Evolutionary conservation across 2,797 vertebrate genomes (phyloP).

Genomic region (Gymnopithys bicolor): DNA sequence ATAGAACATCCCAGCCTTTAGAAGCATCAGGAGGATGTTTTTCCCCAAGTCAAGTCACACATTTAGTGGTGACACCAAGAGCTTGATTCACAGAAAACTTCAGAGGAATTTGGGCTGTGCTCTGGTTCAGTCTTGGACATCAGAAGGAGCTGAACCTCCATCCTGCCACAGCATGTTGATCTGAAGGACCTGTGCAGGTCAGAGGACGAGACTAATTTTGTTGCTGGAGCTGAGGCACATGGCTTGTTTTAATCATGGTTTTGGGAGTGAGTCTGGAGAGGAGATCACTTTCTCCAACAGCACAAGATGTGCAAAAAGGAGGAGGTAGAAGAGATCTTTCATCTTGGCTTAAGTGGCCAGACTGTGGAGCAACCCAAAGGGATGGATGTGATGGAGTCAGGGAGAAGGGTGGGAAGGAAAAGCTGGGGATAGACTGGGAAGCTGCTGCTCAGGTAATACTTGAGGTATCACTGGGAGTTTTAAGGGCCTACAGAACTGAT

Average conservation of each 20-base stretch:
- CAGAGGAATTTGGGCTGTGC: not conserved
- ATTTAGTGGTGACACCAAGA: not conserved
- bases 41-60: not conserved
- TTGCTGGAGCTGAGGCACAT: not conserved
- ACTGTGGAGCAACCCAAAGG: not conserved
- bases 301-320: not conserved
- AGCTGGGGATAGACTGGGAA: not conserved
- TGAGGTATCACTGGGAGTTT: not conserved
- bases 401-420: not conserved
- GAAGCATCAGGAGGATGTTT: not conserved
- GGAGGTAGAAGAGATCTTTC: not conserved
- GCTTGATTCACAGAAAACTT: not conserved
- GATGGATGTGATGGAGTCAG: not conserved
- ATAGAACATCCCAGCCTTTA: not conserved
- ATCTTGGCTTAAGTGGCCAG: not conserved
- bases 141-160: not conserved
- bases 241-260: not conserved
- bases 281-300: not conserved
- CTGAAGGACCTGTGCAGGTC: not conserved
- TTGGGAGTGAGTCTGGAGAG: not conserved
- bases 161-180: not conserved
- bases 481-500: not conserved
- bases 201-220: not conserved
- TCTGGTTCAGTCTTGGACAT: not conserved
- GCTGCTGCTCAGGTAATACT: not conserved